phyloP scores from a whole-genome alignment of 2,888 invertebrate genomes.

The Pyrochroa serraticornis region DNA sequence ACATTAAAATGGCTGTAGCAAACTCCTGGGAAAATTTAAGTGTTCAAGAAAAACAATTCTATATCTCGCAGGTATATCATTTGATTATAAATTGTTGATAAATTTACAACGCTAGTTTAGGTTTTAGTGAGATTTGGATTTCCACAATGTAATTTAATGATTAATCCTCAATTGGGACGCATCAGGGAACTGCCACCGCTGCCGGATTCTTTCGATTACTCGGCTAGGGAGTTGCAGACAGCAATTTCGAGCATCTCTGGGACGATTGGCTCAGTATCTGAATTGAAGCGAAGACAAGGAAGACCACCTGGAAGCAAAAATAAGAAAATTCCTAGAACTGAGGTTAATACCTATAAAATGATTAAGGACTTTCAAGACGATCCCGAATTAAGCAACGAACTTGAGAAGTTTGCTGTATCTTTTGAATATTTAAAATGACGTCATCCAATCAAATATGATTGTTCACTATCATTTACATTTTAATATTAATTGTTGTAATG shows the following conservation, averaged over 20 bases:
- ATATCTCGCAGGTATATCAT: constrained; percentile 56
- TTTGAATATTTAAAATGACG: constrained; percentile 24
- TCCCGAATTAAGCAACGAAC: constrained; percentile 54
- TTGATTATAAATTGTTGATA: background rate
- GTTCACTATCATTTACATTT: background rate
- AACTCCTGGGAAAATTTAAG: constrained; percentile 56
- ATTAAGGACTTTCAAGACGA: constrained; percentile 53
- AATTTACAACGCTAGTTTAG: constrained; percentile 34
- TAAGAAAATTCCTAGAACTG: constrained; percentile 31
- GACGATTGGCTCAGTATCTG: background rate
- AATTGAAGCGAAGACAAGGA: constrained; percentile 36
- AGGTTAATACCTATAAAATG: constrained; percentile 15
- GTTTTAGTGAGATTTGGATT: constrained; percentile 56
- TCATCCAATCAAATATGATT: background rate
- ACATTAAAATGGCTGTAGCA: constrained; percentile 55
- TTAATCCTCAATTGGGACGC: constrained; percentile 57
- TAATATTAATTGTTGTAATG: no score
- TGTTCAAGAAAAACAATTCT: constrained; percentile 56
- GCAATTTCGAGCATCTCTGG: constrained; percentile 42
- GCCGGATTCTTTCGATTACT: constrained; percentile 30
- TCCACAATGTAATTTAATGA: constrained; percentile 54
- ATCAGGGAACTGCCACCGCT: constrained; percentile 43
- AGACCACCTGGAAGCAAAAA: constrained; percentile 45
- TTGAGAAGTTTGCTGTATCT: constrained; percentile 51
- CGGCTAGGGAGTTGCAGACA: constrained; percentile 40